Percentiles rank a stretch among this genome's conserved stretches.
These are phyloP conservation scores for Rhagonycha fulva DNA, from an alignment of 2,888 invertebrate genomes.

Conservation along the genomic window DNA sequence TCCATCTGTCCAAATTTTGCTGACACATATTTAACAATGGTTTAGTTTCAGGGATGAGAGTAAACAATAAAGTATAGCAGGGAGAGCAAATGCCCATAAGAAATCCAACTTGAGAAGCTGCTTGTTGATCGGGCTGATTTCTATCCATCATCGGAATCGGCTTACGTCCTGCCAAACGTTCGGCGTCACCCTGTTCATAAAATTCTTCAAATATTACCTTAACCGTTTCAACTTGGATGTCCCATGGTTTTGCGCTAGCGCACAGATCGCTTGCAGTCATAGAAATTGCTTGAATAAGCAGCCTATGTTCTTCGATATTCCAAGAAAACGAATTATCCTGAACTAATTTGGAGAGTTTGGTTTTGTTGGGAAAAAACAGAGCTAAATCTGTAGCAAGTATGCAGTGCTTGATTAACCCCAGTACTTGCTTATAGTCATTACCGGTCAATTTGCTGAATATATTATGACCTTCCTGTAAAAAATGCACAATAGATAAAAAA, in stretches of 20 bases:
- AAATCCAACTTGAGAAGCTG: constrained; percentile 81
- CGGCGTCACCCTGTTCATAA: constrained; percentile 68
- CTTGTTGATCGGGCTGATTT: constrained; percentile 72
- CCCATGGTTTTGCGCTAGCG: constrained; percentile 85
- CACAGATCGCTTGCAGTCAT: constrained; percentile 87
- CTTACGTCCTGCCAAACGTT: constrained; percentile 60
- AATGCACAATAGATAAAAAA: neutral
- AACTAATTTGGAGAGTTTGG: constrained; percentile 61
- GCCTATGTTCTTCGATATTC: constrained; percentile 67
- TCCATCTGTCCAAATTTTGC: constrained; percentile 66
- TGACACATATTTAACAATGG: constrained; percentile 71
- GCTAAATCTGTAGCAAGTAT: constrained; percentile 86
- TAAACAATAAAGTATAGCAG: constrained; percentile 72
- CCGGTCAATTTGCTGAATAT: constrained; percentile 75
- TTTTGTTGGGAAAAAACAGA: constrained; percentile 77
- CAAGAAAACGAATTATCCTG: constrained; percentile 66
- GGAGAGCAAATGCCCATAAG: constrained; percentile 80
- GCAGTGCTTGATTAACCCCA: constrained; percentile 77
- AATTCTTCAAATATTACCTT: constrained; percentile 81
- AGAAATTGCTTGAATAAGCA: constrained; percentile 72
- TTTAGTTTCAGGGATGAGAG: constrained; percentile 71
- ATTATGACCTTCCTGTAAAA: constrained; percentile 79
- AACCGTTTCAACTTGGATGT: constrained; percentile 78
- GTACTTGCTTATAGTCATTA: constrained; percentile 75
- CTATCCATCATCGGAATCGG: constrained; percentile 77